Conservation (phyloP, 2,113 vertebrate species). For the Neolamprologus devosi region DNA sequence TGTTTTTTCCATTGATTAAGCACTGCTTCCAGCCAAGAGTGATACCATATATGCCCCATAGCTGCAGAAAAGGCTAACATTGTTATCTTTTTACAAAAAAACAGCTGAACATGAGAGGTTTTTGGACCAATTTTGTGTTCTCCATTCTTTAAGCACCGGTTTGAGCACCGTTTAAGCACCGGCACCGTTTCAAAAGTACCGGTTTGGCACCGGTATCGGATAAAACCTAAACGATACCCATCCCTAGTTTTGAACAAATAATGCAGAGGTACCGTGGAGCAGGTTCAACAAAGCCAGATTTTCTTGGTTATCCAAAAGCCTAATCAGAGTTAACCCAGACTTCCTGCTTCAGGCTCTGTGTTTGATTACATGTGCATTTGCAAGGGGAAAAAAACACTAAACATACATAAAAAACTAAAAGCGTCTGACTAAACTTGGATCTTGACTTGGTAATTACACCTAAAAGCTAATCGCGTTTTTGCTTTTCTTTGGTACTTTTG, state of each 20-base stretch:
- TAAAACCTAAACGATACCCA: fast-evolving
- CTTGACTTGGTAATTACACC: fast-evolving
- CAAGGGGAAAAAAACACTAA: background rate
- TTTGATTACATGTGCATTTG: background rate
- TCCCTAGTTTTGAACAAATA: background rate
- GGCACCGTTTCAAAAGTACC: too few species aligned
- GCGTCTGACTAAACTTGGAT: fast-evolving
- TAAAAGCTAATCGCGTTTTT: background rate
- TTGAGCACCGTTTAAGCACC: fast-evolving
- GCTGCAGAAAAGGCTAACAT: too few species aligned
- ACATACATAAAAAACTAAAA: fast-evolving
- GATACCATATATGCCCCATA: fast-evolving
- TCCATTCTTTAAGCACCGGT: too few species aligned
- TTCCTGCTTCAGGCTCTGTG: background rate
- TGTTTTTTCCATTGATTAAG: fast-evolving
- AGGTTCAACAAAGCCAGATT: background rate
- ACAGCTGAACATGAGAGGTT: too few species aligned
- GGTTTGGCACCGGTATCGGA: fast-evolving
- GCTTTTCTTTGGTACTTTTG: background rate
- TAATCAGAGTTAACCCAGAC: fast-evolving
- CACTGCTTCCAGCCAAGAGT: fast-evolving
- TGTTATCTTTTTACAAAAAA: too few species aligned
- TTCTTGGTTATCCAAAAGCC: background rate
- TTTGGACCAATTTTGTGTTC: fast-evolving
- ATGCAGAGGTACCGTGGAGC: fast-evolving